Conservation (phyloP, 2,888 invertebrate species). For the Dexiosoma caninum region DNA sequence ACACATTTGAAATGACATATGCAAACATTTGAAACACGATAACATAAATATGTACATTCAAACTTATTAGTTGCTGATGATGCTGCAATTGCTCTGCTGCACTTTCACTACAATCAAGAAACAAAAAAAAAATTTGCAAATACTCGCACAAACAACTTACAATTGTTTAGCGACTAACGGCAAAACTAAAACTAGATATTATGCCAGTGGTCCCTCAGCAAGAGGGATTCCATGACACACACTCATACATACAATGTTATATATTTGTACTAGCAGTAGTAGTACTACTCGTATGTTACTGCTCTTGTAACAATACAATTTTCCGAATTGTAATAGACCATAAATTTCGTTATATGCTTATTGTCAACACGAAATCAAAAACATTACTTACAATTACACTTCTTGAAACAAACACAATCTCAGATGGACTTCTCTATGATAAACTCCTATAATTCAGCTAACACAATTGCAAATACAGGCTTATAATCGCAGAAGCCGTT, state of each 20-base stretch:
- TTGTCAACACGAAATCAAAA: constrained; percentile 72
- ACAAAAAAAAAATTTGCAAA: background rate
- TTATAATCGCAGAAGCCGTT: background rate
- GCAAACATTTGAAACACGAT: background rate
- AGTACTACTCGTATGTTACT: background rate
- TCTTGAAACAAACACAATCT: background rate
- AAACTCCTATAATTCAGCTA: background rate
- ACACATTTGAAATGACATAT: constrained; percentile 20
- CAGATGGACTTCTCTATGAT: background rate
- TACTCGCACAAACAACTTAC: background rate
- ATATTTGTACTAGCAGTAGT: background rate
- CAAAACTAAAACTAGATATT: constrained; percentile 11
- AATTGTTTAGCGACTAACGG: constrained; percentile 24
- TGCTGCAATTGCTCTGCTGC: background rate
- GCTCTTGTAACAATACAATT: background rate
- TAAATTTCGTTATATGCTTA: constrained; percentile 62
- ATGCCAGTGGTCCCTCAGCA: background rate
- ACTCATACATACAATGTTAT: background rate
- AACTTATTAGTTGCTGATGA: too few relatives aligned
- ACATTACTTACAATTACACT: constrained; percentile 57
- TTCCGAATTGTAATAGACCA: constrained; percentile 50
- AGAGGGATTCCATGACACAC: background rate
- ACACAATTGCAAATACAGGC: background rate
- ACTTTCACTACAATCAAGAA: constrained; percentile 26
- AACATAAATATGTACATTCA: too few relatives aligned